Base-by-base conservation (phyloP, 1,140 invertebrate genomes). In the Drosophila triauraria region DNA sequence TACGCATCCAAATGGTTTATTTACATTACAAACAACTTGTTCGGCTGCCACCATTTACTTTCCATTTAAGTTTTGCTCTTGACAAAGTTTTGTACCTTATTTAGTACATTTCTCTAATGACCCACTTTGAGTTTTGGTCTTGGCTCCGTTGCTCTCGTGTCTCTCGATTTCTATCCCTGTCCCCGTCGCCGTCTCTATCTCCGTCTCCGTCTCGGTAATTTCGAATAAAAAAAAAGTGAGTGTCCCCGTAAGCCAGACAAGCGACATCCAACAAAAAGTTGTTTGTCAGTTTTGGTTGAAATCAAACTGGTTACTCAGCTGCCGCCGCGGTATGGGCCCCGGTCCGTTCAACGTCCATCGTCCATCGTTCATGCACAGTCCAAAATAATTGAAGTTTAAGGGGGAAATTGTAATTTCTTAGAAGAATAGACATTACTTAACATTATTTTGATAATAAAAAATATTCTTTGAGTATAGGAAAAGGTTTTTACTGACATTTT, bases 51-150 rank as follows among this genome's bases (percentile, higher is more conserved):
- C 83, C 77, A 67, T 90, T 88, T 88, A 88, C 85, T 88, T 88
- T 88, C 85, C 85, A 88, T 88, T 90, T 90, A 90, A 77, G 75
- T 62, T 20, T 63, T 80, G 84, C 80, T 88, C 85, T 88, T 88
- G 84, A 84, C 85, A 88, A 90, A 90, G 80, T 84, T 83, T 90
- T 81, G 81, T 90, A 90, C 85, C 85, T 90, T 90, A 90, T 90
- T 90, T 90, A 90, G 85, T 90, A 90, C 85, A 80, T 90, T 90
- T 90, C 85, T 90, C 85, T 90, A 90, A 90, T 90, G 85, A 90
- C 85, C 85, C 85, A 90, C 78, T 90, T 90, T 90, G 72, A 79
- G 85, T 82, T 85, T 88, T 85, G 86, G 85, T 81, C 81, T 87
- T 75, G 68, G 60, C 69, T 44, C 35, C 51, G 48, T 54, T 43